Base-by-base conservation (phyloP, 2,113 vertebrate genomes). In the Chloropsis cyanopogon region DNA sequence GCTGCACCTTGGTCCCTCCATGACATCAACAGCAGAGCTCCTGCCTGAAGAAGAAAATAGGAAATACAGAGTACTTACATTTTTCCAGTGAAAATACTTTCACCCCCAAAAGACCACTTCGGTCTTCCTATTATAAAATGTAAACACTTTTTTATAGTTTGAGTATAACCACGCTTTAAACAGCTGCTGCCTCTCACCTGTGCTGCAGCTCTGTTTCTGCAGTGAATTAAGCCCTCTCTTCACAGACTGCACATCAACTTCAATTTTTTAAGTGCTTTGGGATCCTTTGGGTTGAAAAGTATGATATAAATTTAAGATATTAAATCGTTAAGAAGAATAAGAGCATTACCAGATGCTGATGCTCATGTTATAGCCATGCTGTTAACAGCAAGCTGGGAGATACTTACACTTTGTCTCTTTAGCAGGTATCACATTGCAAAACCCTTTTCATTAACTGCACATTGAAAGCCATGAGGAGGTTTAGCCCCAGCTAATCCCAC, bases 61-160 rank as follows among this genome's bases (percentile, higher is more conserved):
- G 56, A 94, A 95, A 86, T 73, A 91, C n/a, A 28, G 91, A 91
- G 33, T 46, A 53, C 59, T 93, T 95, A 66, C 2, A 70, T 94
- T 93, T 92, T 91, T 85, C 59, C 78, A 94, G 65, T 80, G 61
- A 80, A 96, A 95, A 92, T 82, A 80, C 59, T 82, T 96, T 87
- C 84, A 79, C 11, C 47, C 92, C 90, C 93, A 77, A 79, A 95
- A 92, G 96, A 78, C 86, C 82, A 92, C 71, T 95, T 96, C 44
- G 53, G 75, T 95, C 90, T 90, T 95, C 90, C 63, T 82, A 25
- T 83, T 92, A 88, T 76, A 83, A 95, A 95, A 96, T 83, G 59
- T 86, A 95, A 95, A 94, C 63, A 72, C 42, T 80, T 89, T 73
- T 91, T 91, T 91, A 90, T 73, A 90, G 82, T 88, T 93, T 59